Conservation (phyloP, 2,113 vertebrate genomes). For the Macrotus californicus region DNA sequence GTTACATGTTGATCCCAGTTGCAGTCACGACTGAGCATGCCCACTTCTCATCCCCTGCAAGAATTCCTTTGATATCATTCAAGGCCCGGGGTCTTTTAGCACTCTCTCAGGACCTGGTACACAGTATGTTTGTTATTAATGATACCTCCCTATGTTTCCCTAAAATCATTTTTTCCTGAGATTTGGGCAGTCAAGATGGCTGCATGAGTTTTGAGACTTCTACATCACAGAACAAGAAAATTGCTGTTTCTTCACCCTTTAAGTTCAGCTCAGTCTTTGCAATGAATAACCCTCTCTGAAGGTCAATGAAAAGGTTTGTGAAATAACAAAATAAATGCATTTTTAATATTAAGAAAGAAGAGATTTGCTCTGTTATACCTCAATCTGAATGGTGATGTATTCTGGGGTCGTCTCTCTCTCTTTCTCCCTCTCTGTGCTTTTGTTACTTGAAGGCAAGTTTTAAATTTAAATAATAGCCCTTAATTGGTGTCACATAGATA, state of each 20-base stretch:
- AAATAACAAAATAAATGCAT: background rate
- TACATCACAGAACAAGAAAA: background rate
- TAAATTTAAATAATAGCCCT: background rate
- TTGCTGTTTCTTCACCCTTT: background rate
- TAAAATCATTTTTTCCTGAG: background rate
- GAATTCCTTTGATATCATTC: background rate
- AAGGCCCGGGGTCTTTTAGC: background rate
- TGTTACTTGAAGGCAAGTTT: background rate
- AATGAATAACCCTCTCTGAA: background rate
- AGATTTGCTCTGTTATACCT: background rate
- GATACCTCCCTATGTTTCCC: background rate
- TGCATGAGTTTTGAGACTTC: background rate
- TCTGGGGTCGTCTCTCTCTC: background rate
- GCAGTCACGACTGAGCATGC: background rate
- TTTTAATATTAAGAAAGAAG: background rate
- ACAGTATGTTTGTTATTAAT: background rate
- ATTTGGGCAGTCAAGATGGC: background rate
- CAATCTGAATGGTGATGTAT: background rate
- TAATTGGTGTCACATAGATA: background rate
- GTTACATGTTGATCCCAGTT: background rate
- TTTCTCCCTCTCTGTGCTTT: background rate
- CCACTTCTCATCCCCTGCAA: background rate
- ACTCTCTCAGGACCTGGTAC: background rate
- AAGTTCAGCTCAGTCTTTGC: background rate
- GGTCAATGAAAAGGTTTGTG: background rate